phyloP scores from a whole-genome alignment of 1,140 invertebrate species.

The Camponotus vicinus region DNA sequence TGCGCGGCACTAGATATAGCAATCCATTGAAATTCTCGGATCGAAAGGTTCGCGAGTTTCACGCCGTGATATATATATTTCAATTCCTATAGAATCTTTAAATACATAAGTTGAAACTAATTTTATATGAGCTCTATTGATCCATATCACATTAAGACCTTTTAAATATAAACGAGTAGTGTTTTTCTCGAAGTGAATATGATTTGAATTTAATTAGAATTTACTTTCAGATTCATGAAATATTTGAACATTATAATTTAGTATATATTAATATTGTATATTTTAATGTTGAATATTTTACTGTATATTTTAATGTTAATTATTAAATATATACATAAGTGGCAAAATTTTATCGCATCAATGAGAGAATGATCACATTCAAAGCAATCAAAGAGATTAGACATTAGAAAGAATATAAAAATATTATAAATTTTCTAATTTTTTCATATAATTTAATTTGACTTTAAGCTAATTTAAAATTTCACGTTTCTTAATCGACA shows the following conservation, averaged over 20 bases:
- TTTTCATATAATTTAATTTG: neutral
- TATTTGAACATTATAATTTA: conserved; percentile 1
- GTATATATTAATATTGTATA: no score
- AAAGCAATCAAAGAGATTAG: no score
- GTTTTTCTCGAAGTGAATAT: neutral
- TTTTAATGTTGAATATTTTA: no score
- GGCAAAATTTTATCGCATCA: neutral
- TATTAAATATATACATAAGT: no score
- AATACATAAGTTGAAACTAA: neutral
- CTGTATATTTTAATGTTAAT: no score
- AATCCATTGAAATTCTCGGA: neutral
- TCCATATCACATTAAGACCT: neutral
- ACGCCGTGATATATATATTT: neutral
- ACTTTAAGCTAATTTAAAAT: neutral
- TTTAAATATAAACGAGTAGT: neutral
- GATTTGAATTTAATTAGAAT: conserved; percentile 21
- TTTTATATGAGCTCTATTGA: neutral
- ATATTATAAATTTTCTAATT: neutral
- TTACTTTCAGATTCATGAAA: neutral
- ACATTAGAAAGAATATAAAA: no score
- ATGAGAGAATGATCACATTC: neutral
- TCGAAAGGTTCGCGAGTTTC: neutral
- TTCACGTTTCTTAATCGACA: neutral
- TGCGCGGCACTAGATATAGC: neutral
- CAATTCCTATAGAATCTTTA: neutral